Evolutionary conservation across 2,797 vertebrate genomes (phyloP).

Genomic region (Peromyscus eremicus): DNA sequence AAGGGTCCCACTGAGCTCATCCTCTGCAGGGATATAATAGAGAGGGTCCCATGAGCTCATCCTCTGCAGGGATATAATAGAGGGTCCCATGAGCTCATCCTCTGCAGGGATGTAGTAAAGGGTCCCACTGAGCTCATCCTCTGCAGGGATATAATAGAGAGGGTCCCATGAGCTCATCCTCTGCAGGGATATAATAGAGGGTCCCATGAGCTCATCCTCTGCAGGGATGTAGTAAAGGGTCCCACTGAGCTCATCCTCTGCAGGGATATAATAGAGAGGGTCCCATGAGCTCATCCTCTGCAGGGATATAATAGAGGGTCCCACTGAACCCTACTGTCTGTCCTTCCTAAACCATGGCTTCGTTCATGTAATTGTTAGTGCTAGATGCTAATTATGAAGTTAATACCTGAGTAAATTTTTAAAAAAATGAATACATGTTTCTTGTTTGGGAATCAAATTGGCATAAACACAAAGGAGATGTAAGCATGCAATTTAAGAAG

Average conservation of each 20-base stretch:
- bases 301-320: neutral
- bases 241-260: neutral
- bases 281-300: neutral
- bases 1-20: too few species aligned
- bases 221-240: neutral
- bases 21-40: too few species aligned
- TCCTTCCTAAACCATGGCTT: neutral
- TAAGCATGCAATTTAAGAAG: conserved; percentile 26
- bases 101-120: neutral
- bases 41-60: neutral
- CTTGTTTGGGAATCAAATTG: conserved; percentile 8
- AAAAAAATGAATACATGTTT: conserved; percentile 44
- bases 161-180: neutral
- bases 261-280: accelerated
- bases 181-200: neutral
- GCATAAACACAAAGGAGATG: conserved; percentile 27
- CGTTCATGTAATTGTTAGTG: neutral
- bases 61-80: neutral
- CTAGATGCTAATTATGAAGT: conserved; percentile 12
- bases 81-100: neutral
- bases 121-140: neutral
- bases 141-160: neutral
- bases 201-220: neutral
- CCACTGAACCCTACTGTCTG: neutral
- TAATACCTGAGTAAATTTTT: conserved; percentile 21